A percentile compares a stretch with the other conserved stretches of the same genome.
Conservation (phyloP, 2,113 vertebrate species). For the Petrocephalus zakoni region DNA sequence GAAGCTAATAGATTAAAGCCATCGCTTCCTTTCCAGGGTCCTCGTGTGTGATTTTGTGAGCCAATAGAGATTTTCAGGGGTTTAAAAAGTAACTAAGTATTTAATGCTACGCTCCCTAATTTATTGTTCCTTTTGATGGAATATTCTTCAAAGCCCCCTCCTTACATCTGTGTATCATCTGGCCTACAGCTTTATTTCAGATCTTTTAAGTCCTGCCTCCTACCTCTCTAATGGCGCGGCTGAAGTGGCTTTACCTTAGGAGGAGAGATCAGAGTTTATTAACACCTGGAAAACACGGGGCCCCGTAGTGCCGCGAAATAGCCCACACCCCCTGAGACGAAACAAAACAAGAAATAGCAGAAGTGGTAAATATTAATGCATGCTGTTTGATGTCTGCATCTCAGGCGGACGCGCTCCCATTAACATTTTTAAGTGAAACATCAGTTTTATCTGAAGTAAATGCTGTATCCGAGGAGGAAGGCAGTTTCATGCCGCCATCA, state of each 20-base stretch:
- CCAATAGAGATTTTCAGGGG: slow-evolving; percentile 15
- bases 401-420: slow-evolving; percentile 55
- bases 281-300: slow-evolving; percentile 43
- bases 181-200: slow-evolving; percentile 49
- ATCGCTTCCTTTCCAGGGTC: slow-evolving; percentile 1
- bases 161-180: slow-evolving; percentile 52
- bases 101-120: slow-evolving; percentile 41
- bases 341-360: slow-evolving; percentile 64
- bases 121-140: slow-evolving; percentile 59
- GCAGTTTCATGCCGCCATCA: slow-evolving; percentile 35
- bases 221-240: slow-evolving; percentile 38
- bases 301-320: slow-evolving; percentile 30
- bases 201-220: slow-evolving; percentile 17
- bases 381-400: slow-evolving; percentile 65
- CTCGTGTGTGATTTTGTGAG: slow-evolving; percentile 15
- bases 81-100: slow-evolving; percentile 41
- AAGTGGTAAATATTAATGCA: slow-evolving; percentile 62
- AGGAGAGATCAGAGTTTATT: slow-evolving; percentile 53
- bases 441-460: slow-evolving; percentile 67
- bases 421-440: slow-evolving; percentile 68
- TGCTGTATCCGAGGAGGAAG: slow-evolving; percentile 50
- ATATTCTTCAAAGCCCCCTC: slow-evolving; percentile 55
- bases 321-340: slow-evolving; percentile 58
- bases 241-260: slow-evolving; percentile 52
- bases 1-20: slow-evolving; percentile 17